These are phyloP conservation scores for Torymus tubicola DNA, from an alignment of 2,888 invertebrate species.

Conservation along the genomic window DNA sequence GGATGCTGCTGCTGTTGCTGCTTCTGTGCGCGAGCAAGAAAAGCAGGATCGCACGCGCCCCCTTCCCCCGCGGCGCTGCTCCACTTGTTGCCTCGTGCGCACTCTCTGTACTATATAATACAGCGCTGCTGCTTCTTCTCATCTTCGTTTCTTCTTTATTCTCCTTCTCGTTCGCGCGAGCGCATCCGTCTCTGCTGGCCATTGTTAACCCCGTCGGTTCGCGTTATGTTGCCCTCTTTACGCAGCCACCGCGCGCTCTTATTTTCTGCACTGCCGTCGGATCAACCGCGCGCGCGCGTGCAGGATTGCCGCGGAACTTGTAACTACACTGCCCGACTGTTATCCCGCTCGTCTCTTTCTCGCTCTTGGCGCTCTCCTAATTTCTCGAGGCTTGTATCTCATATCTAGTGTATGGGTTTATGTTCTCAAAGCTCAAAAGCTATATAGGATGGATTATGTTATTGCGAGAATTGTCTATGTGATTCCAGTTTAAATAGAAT, in stretches of 20 bases:
- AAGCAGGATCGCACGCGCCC: constrained; percentile 65
- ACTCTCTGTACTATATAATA: constrained; percentile 2
- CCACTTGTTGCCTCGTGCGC: constrained; percentile 4
- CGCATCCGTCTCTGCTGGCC: constrained; percentile 62
- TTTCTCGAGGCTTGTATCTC: background rate
- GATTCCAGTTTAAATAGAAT: too few relatives aligned
- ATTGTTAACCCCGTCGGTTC: constrained; percentile 69
- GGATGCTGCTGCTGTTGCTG: constrained; percentile 38
- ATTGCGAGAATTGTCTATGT: too few relatives aligned
- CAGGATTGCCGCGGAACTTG: constrained; percentile 28
- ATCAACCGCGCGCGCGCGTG: constrained; percentile 11
- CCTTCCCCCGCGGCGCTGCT: constrained; percentile 34
- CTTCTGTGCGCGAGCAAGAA: constrained; percentile 15
- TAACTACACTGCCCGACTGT: constrained; percentile 2
- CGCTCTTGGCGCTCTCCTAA: constrained; percentile 22
- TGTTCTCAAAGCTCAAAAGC: too few relatives aligned
- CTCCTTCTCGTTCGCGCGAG: background rate
- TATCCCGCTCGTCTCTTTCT: background rate
- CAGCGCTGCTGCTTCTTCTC: constrained; percentile 46
- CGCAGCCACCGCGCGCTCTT: constrained; percentile 28
- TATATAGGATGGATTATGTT: too few relatives aligned
- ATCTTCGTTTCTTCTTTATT: constrained; percentile 12
- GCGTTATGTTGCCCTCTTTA: constrained; percentile 71
- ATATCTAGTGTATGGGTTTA: too few relatives aligned
- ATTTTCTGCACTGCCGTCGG: constrained; percentile 15